Percentiles rank a stretch among this genome's conserved stretches.
phyloP scores from a whole-genome alignment of 1,140 invertebrate species.

The Drosophila sp. region DNA sequence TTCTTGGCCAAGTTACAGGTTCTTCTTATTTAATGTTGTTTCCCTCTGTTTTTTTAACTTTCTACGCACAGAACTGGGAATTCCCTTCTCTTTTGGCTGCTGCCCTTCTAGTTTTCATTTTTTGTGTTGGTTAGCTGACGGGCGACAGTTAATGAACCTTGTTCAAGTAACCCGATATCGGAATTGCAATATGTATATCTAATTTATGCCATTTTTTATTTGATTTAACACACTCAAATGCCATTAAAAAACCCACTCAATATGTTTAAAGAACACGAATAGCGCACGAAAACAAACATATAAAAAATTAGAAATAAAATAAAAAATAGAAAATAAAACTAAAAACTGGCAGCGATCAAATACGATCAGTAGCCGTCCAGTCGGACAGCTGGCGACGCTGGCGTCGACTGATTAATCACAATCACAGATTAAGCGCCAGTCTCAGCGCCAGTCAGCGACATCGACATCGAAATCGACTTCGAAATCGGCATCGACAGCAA shows the following conservation, averaged over 20 bases:
- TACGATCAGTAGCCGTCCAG: constrained; percentile 68
- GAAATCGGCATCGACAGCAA: not conserved
- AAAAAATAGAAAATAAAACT: constrained; percentile 41
- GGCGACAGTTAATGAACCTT: constrained; percentile 70
- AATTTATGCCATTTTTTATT: constrained; percentile 80
- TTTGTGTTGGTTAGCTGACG: not conserved
- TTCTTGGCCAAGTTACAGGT: constrained; percentile 36
- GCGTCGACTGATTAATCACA: constrained; percentile 76
- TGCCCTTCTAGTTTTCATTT: constrained; percentile 21
- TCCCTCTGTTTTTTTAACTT: constrained; percentile 18
- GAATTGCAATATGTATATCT: constrained; percentile 76
- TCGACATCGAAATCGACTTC: not conserved
- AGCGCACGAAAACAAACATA: constrained; percentile 28
- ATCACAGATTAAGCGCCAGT: constrained; percentile 75
- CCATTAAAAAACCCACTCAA: constrained; percentile 76
- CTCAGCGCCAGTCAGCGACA: constrained; percentile 39
- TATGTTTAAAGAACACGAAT: constrained; percentile 57
- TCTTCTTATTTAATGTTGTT: constrained; percentile 10
- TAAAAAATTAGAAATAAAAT: constrained; percentile 17
- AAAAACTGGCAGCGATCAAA: constrained; percentile 64
- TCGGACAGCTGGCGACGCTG: constrained; percentile 57
- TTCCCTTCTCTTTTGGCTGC: constrained; percentile 67
- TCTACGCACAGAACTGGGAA: constrained; percentile 23
- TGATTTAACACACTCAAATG: constrained; percentile 72
- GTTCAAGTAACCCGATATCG: constrained; percentile 78